Conservation (phyloP, 2,797 vertebrate genomes). For the Pelodytes ibericus region DNA sequence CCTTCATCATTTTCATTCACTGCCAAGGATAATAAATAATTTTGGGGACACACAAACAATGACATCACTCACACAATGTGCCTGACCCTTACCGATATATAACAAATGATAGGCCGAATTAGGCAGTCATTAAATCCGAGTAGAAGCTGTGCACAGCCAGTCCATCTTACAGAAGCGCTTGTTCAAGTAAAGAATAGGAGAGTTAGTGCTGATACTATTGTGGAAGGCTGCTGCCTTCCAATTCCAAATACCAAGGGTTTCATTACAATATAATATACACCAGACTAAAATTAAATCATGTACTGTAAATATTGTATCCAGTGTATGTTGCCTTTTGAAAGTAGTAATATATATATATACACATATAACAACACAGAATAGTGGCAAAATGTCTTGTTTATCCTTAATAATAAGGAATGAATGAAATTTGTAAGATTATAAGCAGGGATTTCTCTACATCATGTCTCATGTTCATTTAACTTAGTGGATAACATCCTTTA, state of each 20-base stretch:
- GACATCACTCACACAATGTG: slow-evolving; percentile 26
- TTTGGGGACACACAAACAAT: slow-evolving; percentile 37
- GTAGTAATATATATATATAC: too few relatives aligned
- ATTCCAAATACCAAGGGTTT: slow-evolving; percentile 2
- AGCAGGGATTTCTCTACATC: too few relatives aligned
- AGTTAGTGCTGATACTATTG: neutral
- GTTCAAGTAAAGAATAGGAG: slow-evolving; percentile 15
- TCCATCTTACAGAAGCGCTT: slow-evolving; percentile 7
- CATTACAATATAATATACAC: neutral
- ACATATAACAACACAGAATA: too few relatives aligned
- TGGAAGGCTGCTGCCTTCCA: neutral
- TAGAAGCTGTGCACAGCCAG: slow-evolving; percentile 34
- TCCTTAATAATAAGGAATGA: too few relatives aligned
- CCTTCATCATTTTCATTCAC: slow-evolving; percentile 34
- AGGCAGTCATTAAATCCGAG: slow-evolving; percentile 31
- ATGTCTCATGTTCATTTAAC: too few relatives aligned
- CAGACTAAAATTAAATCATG: neutral
- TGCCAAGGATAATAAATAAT: slow-evolving; percentile 23
- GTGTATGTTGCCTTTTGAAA: too few relatives aligned
- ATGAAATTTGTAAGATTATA: too few relatives aligned
- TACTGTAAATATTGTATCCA: too few relatives aligned
- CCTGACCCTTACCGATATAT: slow-evolving; percentile 23
- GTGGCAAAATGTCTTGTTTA: too few relatives aligned
- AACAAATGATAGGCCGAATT: slow-evolving; percentile 16
- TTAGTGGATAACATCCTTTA: too few relatives aligned